Percentiles rank a stretch among this genome's conserved stretches.
phyloP scores from a whole-genome alignment of 2,888 invertebrate genomes.

The Seira sanloemensis region DNA sequence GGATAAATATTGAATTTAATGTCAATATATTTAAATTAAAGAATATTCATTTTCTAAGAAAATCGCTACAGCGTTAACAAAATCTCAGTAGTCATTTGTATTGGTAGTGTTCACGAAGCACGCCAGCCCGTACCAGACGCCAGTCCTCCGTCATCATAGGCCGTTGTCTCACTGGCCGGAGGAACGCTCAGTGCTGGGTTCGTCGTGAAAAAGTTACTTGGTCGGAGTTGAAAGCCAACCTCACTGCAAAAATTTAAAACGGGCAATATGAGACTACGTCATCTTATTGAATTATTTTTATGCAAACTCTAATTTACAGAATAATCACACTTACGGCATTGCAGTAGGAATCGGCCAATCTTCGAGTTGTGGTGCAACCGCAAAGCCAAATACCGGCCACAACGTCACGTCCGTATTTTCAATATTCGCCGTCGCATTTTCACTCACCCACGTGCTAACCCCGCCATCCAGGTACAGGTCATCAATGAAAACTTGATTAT shows the following conservation, averaged over 20 bases:
- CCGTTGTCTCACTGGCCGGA: constrained; percentile 26
- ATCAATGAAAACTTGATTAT: constrained; percentile 43
- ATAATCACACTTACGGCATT: constrained; percentile 7
- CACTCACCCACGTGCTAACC: constrained; percentile 32
- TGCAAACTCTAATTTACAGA: neutral
- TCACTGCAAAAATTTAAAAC: constrained; percentile 15
- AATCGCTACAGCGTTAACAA: too few relatives aligned
- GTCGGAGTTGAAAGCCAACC: constrained; percentile 48
- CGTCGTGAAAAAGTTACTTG: constrained; percentile 52
- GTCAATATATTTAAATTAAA: too few relatives aligned
- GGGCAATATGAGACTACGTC: too few relatives aligned
- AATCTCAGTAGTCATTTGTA: too few relatives aligned
- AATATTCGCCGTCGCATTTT: constrained; percentile 26
- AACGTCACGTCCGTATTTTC: constrained; percentile 41
- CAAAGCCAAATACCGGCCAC: constrained; percentile 26
- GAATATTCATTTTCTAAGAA: too few relatives aligned
- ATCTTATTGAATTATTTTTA: neutral
- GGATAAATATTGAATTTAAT: too few relatives aligned
- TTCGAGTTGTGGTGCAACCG: constrained; percentile 21
- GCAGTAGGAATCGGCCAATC: constrained; percentile 35
- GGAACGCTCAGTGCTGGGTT: constrained; percentile 60
- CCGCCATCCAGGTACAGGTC: constrained; percentile 38
- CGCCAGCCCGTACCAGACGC: neutral
- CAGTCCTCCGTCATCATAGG: neutral
- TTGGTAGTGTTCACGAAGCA: too few relatives aligned